These are phyloP conservation scores for Petromus typicus DNA, from an alignment of 2,113 vertebrate genomes.

Conservation along the genomic window DNA sequence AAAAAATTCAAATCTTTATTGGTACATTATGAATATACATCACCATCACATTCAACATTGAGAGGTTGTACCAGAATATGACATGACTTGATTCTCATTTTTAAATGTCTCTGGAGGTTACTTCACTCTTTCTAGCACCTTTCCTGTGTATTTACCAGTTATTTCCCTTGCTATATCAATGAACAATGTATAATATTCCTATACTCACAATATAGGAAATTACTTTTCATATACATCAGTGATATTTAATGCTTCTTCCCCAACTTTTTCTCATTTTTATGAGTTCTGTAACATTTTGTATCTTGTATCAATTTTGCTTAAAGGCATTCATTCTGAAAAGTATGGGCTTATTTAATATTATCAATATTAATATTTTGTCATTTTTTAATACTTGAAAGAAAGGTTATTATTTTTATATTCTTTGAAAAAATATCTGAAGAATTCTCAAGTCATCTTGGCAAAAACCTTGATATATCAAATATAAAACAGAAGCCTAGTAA, in stretches of 20 bases:
- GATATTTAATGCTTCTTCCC: not conserved
- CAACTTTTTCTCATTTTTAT: slow-evolving; percentile 36
- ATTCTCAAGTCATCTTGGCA: not conserved
- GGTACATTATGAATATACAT: too few relatives aligned
- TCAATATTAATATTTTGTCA: not conserved
- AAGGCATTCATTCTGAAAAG: not conserved
- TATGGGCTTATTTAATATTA: slow-evolving; percentile 38
- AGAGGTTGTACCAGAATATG: too few relatives aligned
- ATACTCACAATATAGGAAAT: not conserved
- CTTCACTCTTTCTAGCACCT: too few relatives aligned
- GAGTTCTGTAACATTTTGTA: not conserved
- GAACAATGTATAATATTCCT: too few relatives aligned
- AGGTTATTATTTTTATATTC: not conserved
- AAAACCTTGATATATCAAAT: not conserved
- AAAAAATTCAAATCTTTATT: too few relatives aligned
- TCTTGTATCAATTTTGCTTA: not conserved
- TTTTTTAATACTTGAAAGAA: not conserved
- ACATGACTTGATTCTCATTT: too few relatives aligned
- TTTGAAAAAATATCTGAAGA: not conserved
- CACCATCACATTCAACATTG: too few relatives aligned
- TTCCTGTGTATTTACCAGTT: too few relatives aligned
- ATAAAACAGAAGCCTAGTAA: not conserved
- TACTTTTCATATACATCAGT: not conserved
- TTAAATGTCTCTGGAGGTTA: too few relatives aligned
- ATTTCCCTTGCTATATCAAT: too few relatives aligned